Evolutionary conservation across 2,113 vertebrate species (phyloP).

Genomic region (Sitta europaea): DNA sequence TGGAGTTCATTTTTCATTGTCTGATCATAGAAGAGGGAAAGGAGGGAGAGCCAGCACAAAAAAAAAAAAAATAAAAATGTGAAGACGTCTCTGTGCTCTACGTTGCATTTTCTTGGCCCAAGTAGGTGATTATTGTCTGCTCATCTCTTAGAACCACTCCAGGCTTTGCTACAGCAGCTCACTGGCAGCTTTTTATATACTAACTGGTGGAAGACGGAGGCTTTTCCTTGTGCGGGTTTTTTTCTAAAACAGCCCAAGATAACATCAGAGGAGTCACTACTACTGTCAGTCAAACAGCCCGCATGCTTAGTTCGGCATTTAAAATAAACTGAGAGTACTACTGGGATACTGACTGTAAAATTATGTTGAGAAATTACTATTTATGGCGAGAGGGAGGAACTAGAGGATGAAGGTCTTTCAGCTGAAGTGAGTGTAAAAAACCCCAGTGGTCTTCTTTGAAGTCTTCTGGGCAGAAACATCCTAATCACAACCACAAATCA

Average conservation of each 20-base stretch:
- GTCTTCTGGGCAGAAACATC: neutral
- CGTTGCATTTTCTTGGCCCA: neutral
- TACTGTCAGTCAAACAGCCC: neutral
- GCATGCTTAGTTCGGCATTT: neutral
- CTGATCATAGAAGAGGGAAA: neutral
- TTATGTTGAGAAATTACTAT: neutral
- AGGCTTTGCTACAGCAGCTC: neutral
- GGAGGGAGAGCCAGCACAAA: neutral
- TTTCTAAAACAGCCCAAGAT: neutral
- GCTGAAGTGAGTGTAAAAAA: neutral
- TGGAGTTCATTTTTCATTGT: neutral
- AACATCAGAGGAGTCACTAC: neutral
- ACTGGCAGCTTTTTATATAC: neutral
- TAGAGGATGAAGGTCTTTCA: neutral
- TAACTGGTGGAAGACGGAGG: neutral
- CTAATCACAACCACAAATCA: neutral
- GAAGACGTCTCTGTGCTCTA: neutral
- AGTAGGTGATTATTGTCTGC: rapidly evolving
- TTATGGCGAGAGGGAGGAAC: neutral
- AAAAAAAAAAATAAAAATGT: neutral
- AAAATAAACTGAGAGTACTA: neutral
- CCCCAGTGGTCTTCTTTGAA: rapidly evolving
- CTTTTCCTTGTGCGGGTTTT: neutral
- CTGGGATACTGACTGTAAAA: neutral
- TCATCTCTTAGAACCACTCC: neutral